Conservation (phyloP, 2,797 vertebrate genomes). For the Anguilla obscura region DNA sequence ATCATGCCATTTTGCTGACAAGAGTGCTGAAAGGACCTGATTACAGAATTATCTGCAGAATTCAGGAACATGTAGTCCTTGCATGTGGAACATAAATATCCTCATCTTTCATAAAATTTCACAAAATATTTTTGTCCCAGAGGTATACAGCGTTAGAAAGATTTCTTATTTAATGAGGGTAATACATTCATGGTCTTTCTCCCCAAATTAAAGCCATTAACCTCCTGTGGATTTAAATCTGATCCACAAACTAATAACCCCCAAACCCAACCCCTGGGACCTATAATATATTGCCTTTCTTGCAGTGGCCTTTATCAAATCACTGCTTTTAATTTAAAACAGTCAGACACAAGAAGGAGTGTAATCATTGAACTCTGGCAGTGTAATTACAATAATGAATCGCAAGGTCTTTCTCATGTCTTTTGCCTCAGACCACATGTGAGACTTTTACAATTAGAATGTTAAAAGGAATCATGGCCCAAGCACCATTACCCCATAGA, state of each 20-base stretch:
- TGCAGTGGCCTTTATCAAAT: conserved; percentile 13
- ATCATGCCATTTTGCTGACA: not conserved
- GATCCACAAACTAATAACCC: not conserved
- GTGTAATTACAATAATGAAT: conserved; percentile 28
- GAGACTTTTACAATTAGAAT: not conserved
- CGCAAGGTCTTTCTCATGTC: not conserved
- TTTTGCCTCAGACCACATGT: conserved; percentile 8
- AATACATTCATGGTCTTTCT: not conserved
- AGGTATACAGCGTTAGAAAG: not conserved
- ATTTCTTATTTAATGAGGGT: not conserved
- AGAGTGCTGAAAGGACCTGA: not conserved
- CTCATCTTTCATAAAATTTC: not conserved
- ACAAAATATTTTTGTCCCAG: not conserved
- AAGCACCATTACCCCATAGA: not conserved
- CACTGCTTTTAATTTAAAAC: conserved; percentile 13
- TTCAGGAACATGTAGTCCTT: not conserved
- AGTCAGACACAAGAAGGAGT: not conserved
- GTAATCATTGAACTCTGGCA: conserved; percentile 5
- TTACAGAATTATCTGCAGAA: not conserved
- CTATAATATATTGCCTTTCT: not conserved
- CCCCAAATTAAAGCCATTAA: not conserved
- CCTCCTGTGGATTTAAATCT: conserved; percentile 6
- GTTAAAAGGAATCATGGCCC: not conserved
- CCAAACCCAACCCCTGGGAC: not conserved
- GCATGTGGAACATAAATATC: not conserved